phyloP scores from a whole-genome alignment of 2,888 invertebrate genomes.

The Monopis laevigella region DNA sequence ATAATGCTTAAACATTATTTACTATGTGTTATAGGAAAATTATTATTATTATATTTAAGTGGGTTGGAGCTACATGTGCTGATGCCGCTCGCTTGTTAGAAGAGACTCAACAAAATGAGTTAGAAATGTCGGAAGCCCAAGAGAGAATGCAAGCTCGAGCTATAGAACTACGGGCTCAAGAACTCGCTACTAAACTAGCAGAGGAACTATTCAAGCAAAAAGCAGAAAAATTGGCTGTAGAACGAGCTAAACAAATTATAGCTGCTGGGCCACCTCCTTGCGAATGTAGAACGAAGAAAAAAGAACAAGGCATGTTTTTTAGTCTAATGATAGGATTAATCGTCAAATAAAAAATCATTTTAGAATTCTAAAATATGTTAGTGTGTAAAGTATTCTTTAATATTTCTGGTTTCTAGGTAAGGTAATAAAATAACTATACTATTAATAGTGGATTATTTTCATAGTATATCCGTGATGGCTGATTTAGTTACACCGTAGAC shows the following conservation, averaged over 20 bases:
- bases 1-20: no score
- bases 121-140: conserved; percentile 16
- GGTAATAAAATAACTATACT: no score
- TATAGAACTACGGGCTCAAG: conserved; percentile 38
- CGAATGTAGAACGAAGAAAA: conserved; percentile 15
- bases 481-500: no score
- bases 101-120: conserved; percentile 20
- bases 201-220: conserved; percentile 37
- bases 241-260: conserved; percentile 32
- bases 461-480: no score
- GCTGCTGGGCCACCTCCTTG: conserved; percentile 35
- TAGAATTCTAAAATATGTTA: no score
- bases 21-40: no score
- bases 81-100: conserved; percentile 27
- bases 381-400: no score
- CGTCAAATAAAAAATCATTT: no score
- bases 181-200: conserved; percentile 38
- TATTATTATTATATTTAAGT: conserved; percentile 33
- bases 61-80: conserved; percentile 45
- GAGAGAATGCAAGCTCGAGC: conserved; percentile 32
- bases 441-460: no score
- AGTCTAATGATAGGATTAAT: no score
- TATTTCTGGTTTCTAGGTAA: no score
- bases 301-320: no score
- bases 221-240: conserved; percentile 26